Conservation (phyloP, 2,113 vertebrate species). For the Gadus chalcogrammus region DNA sequence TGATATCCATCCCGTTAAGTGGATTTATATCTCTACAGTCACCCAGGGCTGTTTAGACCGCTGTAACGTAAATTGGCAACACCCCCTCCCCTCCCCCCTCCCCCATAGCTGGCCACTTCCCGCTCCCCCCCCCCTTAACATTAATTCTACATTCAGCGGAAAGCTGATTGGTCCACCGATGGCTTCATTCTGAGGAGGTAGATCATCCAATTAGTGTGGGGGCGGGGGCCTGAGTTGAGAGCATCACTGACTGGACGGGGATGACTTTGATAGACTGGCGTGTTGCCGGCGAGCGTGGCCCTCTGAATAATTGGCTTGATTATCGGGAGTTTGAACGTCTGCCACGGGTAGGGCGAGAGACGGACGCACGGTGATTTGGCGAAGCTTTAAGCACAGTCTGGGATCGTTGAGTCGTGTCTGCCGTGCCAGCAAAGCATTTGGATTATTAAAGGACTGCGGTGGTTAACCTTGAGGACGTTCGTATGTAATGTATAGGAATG, state of each 20-base stretch:
- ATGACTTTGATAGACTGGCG: background rate
- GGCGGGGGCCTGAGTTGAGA: background rate
- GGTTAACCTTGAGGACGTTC: background rate
- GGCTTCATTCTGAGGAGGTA: background rate
- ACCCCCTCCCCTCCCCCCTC: background rate
- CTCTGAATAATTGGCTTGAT: conserved; percentile 3
- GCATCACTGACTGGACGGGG: background rate
- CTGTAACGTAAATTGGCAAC: conserved; percentile 22
- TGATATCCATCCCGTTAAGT: conserved; percentile 47
- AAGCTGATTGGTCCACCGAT: background rate
- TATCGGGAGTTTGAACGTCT: background rate
- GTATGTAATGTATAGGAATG: no score
- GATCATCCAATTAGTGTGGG: background rate
- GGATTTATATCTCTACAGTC: conserved; percentile 17
- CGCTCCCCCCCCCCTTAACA: no score
- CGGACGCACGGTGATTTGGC: background rate
- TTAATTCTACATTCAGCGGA: background rate
- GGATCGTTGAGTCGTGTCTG: background rate
- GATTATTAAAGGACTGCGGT: background rate
- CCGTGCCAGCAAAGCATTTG: background rate
- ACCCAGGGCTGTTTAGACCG: conserved; percentile 32
- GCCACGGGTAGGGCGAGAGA: no score
- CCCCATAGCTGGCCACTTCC: background rate
- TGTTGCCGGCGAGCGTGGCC: background rate
- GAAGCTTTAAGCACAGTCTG: background rate